Conservation (phyloP, 1,140 invertebrate genomes). For the Drosophila bocki region DNA sequence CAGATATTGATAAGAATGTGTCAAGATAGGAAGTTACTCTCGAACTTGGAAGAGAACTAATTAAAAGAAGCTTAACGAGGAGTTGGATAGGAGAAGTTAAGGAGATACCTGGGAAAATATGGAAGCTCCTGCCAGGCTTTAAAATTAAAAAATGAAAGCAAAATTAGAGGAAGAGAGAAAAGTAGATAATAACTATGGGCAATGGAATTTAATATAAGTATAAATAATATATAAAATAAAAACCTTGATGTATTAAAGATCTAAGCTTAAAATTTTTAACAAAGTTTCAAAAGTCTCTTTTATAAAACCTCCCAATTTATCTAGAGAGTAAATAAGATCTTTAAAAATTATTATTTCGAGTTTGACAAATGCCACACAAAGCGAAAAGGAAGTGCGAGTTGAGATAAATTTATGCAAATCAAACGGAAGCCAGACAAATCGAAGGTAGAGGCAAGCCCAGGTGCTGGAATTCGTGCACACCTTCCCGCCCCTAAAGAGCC, state of each 20-base stretch:
- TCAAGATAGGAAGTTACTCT: background rate
- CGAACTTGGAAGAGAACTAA: background rate
- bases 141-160: too few species aligned
- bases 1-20: slow-evolving; percentile 22
- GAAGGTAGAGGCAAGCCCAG: slow-evolving; percentile 47
- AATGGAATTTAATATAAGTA: too few species aligned
- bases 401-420: slow-evolving; percentile 27
- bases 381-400: background rate
- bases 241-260: too few species aligned
- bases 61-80: background rate
- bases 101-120: background rate
- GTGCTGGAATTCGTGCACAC: slow-evolving; percentile 64
- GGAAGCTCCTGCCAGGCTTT: background rate
- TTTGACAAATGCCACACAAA: slow-evolving; percentile 2
- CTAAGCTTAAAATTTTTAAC: too few species aligned
- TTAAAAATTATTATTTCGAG: too few species aligned
- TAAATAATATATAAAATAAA: too few species aligned
- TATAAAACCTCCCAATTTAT: background rate
- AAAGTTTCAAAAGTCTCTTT: background rate
- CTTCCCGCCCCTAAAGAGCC: slow-evolving; percentile 4
- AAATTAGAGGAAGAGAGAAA: too few species aligned
- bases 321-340: background rate
- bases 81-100: background rate
- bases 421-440: slow-evolving; percentile 68
- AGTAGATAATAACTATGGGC: too few species aligned